Base-by-base conservation (phyloP, 2,888 invertebrate genomes). In the Abrostola tripartita region DNA sequence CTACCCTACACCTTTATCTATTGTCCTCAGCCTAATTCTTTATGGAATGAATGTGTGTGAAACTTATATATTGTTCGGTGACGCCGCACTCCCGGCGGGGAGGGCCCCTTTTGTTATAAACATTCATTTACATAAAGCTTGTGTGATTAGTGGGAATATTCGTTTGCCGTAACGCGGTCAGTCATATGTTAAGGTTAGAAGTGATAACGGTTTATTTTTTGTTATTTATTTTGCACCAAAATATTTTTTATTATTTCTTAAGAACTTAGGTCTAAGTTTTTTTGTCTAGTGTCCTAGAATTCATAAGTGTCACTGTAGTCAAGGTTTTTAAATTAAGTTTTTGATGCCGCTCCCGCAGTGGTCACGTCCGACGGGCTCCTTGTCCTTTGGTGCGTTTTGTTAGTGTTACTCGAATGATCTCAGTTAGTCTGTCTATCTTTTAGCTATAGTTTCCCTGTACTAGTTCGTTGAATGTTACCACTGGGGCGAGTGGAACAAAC, bases 291-390 rank as follows among this genome's bases (percentile, higher is more conserved):
- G 89, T 90, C 88, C 89, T 93, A 93, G 91, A 88, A 87, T 82
- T 90, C 86, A 88, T 93, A 94, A 92, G 93, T 93, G 90, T 93
- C 94, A 92, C 92, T 86, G 93, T 94, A 94, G 93, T 91, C 82
- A 85, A 90, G 87, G 86, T 88, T 85, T 87, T 88, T 87, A 91
- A 88, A 87, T 91, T 92, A 92, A 91, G 90, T 94, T 93, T 87
- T 91, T 86, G 90, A 91, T 79, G 84, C 93, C 88, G 89, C 89
- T 78, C 81, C 84, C 80, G 83, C 80, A 81, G 85, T 85, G 91
- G 85, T 88, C 85, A 82, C 77, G 82, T 83, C 71, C 81, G 82
- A 85, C 81, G 83, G 69, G 61, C 71, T 59, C 70, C 69, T 63
- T 70, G 65, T 72, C 72, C 69, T 80, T 77, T 67, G 75, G 71